Evolutionary conservation across 2,797 vertebrate species (phyloP).

Genomic region (Cetoscarus ocellatus): DNA sequence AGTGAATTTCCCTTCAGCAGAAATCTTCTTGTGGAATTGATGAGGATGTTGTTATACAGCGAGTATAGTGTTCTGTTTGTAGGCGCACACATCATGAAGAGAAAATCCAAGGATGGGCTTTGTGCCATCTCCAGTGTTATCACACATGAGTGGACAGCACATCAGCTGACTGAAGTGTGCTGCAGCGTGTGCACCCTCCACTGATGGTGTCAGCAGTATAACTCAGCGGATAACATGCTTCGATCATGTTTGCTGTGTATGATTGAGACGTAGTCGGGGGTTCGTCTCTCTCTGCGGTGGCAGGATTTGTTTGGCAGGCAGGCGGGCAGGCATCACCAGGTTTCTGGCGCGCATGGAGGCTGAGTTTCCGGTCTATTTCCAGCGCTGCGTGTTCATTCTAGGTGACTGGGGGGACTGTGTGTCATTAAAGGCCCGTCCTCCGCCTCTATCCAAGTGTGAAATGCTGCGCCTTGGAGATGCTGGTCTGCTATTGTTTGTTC

Average conservation of each 20-base stretch:
- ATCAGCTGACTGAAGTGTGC: constrained; percentile 48
- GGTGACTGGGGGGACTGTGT: constrained; percentile 78
- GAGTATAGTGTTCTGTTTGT: constrained; percentile 35
- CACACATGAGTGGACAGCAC: constrained; percentile 62
- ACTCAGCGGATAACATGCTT: constrained; percentile 58
- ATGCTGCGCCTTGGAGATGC: constrained; percentile 74
- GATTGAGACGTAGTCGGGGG: constrained; percentile 50
- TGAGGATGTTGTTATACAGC: constrained; percentile 45
- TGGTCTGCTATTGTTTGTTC: constrained; percentile 75
- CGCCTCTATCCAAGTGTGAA: constrained; percentile 79
- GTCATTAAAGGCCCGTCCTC: constrained; percentile 78
- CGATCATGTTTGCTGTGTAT: constrained; percentile 54
- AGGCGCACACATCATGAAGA: constrained; percentile 44
- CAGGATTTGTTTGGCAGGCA: constrained; percentile 55
- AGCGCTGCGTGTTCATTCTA: constrained; percentile 77
- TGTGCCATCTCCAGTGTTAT: constrained; percentile 55
- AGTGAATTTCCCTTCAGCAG: constrained; percentile 3
- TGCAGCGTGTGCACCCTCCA: constrained; percentile 34
- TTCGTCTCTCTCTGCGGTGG: constrained; percentile 31
- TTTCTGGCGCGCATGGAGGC: constrained; percentile 62
- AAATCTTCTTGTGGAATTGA: constrained; percentile 32
- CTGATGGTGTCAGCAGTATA: constrained; percentile 50
- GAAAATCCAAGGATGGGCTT: constrained; percentile 40
- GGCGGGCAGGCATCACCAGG: constrained; percentile 62
- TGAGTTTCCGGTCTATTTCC: constrained; percentile 82